phyloP scores from a whole-genome alignment of 2,797 vertebrate genomes.

The Petrocephalus sullivani region DNA sequence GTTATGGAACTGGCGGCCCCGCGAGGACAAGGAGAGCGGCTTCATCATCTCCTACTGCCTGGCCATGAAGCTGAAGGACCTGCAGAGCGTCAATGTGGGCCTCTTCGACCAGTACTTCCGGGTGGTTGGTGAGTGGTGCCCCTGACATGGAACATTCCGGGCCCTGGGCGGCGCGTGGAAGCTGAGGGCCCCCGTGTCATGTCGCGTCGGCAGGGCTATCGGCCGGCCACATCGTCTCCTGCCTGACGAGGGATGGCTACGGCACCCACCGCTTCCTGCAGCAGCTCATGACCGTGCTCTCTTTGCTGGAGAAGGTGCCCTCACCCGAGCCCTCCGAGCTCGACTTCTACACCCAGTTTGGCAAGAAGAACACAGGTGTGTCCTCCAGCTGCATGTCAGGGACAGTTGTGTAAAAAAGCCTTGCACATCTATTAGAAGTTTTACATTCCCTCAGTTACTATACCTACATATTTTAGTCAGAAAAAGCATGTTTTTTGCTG shows the following conservation, averaged over 20 bases:
- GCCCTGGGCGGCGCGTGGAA: not conserved
- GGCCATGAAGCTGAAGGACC: conserved; percentile 72
- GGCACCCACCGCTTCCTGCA: conserved; percentile 85
- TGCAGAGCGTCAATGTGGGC: conserved; percentile 86
- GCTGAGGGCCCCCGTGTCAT: not conserved
- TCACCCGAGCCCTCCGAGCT: conserved; percentile 86
- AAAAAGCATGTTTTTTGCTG: not conserved
- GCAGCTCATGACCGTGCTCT: conserved; percentile 86
- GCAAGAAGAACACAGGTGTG: conserved; percentile 75
- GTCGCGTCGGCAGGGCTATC: conserved; percentile 63
- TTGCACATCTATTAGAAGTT: not conserved
- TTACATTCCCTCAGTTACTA: not conserved
- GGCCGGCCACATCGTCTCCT: conserved; percentile 78
- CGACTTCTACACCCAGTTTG: conserved; percentile 96
- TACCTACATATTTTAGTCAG: not conserved
- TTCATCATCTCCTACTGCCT: conserved; percentile 76
- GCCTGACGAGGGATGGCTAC: conserved; percentile 87
- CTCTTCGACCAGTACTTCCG: conserved; percentile 96
- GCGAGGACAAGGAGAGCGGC: conserved; percentile 59
- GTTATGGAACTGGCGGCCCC: conserved; percentile 70
- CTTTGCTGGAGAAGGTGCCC: conserved; percentile 78
- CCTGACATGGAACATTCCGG: not conserved
- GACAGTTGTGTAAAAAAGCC: not conserved
- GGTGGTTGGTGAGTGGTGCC: conserved; percentile 72
- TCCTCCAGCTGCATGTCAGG: not conserved